Evolutionary conservation across 2,888 invertebrate genomes (phyloP), one percentile per base, ranked within the genome.

Genomic region (Drepana falcataria): DNA sequence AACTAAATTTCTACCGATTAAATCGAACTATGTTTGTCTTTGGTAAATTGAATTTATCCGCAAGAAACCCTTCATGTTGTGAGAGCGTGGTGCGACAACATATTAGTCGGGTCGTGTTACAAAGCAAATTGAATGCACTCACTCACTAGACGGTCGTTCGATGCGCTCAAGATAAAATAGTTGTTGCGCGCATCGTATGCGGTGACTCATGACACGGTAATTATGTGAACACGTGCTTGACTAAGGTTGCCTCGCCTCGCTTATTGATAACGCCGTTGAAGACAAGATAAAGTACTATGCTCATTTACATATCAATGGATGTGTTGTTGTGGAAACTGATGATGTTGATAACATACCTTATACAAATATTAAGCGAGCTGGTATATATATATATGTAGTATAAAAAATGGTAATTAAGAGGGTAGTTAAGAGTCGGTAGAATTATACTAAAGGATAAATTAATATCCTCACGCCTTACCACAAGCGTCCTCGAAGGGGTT

Each of bases 161-260:
- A 63, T 65, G 63, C 63, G 65, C 64, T 59, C 61, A 57, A 68
- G 69, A 72, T 70, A 72, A 70, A 75, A 66, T 69, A 63, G 63
- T 71, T 67, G 61, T 65, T 64, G 57, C 64, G 73, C 75, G 77
- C 79, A 74, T 77, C 74, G 61, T 64, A 59, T 60, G 59, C 51
- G 65, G 65, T 82, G 83, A 83, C 71, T 83, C 83, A 83, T 66
- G 64, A 63, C 7, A 61, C 64, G 66, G 71, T 77, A 81, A 81
- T 78, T 79, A 77, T 78, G 71, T 55, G 62, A 68, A 66, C 78
- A 83, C 83, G 83, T 83, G 83, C 70, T 80, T 67, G 73, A 77
- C 76, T 81, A 76, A 78, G 74, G 71, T 44, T 9, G 44, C 7
- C 44, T 44, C 44, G 64, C 64, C 62, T 34, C 63, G 69, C 60